A percentile compares a stretch with the other conserved stretches of the same genome.
Conservation (phyloP, 2,797 vertebrate genomes). For the Euthynnus affinis region DNA sequence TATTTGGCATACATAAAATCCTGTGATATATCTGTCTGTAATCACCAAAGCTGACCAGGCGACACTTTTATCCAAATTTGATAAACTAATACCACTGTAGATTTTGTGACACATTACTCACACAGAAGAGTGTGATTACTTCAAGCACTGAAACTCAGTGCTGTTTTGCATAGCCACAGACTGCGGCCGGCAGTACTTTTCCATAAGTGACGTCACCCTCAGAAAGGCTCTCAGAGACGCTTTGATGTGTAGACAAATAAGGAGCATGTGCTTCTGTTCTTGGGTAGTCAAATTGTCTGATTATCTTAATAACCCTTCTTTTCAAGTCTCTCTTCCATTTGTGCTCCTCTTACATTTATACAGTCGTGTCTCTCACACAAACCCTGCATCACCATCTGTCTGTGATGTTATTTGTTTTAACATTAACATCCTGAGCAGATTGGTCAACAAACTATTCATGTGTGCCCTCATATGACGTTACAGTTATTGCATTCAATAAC, state of each 20-base stretch:
- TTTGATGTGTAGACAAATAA: constrained; percentile 55
- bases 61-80: background rate
- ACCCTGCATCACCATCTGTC: background rate
- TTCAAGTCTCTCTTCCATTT: constrained; percentile 10
- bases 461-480: background rate
- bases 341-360: background rate
- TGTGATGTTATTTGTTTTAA: background rate
- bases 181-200: constrained; percentile 62
- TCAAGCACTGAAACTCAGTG: constrained; percentile 31
- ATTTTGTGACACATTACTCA: background rate
- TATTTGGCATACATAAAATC: background rate
- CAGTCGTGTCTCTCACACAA: constrained; percentile 1
- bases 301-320: constrained; percentile 5
- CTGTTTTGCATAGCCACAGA: constrained; percentile 69
- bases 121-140: background rate
- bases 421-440: background rate
- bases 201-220: constrained; percentile 57
- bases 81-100: background rate
- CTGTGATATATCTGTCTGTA: background rate
- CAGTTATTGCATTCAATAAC: background rate
- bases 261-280: constrained; percentile 48
- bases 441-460: accelerated
- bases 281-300: constrained; percentile 16
- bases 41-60: background rate
- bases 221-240: constrained; percentile 13